phyloP scores from a whole-genome alignment of 2,797 vertebrate genomes.

The Cossypha niveicapilla region DNA sequence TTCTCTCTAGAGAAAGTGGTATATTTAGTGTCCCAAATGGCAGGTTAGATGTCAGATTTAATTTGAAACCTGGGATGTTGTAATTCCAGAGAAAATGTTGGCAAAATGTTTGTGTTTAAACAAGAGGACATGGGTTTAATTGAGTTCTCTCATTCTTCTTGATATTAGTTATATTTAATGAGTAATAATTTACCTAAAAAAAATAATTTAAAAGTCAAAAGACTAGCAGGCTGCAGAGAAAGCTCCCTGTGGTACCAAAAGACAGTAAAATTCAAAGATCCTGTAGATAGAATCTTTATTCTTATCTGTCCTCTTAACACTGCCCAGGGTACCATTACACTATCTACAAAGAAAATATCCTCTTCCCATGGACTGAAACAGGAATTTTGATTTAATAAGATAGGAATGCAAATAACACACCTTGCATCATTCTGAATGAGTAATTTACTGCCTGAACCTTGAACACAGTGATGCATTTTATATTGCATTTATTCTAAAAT shows the following conservation, averaged over 20 bases:
- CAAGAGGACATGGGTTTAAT: not conserved
- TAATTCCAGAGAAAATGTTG: constrained; percentile 3
- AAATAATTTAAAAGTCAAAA: not conserved
- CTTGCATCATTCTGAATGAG: not conserved
- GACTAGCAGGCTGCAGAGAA: not conserved
- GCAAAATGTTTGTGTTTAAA: not conserved
- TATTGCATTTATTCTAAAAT: not conserved
- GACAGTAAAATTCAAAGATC: not conserved
- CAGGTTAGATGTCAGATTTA: constrained; percentile 2
- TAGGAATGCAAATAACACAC: not conserved
- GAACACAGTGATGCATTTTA: not conserved
- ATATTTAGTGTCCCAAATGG: constrained; percentile 6
- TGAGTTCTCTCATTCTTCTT: not conserved
- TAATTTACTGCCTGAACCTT: not conserved
- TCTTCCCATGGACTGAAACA: not conserved
- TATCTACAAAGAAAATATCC: not conserved
- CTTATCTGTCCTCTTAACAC: not conserved
- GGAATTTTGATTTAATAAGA: not conserved
- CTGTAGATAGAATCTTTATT: not conserved
- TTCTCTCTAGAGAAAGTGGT: not conserved
- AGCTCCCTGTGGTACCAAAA: not conserved
- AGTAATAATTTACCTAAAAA: not conserved
- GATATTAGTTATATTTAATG: not conserved
- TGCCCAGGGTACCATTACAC: not conserved
- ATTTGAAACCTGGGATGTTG: constrained; percentile 11